Base-by-base conservation (phyloP, 2,113 vertebrate species). In the Pitta sordida region DNA sequence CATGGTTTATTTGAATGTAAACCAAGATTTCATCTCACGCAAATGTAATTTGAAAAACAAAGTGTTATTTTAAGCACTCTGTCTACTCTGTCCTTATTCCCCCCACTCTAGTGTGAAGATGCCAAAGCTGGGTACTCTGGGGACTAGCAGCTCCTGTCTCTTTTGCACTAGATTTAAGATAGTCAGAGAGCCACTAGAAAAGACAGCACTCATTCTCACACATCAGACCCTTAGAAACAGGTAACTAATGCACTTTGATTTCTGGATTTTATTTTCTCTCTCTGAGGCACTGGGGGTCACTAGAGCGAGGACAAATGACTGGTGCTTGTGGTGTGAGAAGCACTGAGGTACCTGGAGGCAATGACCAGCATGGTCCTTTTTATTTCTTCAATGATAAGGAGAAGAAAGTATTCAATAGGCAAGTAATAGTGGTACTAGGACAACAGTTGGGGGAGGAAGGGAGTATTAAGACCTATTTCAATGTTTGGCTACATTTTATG, bases 51-150 rank as follows among this genome's bases (percentile, higher is more conserved):
- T 69, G 56, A 90, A 79, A 95, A 93, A 46, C 15, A 37, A 74
- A 67, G n/a, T 67, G 9, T 1, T 48, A 16, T 71, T 88, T 83
- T 73, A 68, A 69, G 64, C 34, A 13, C 37, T 53, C 41, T 34
- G 3, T 37, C 13, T 37, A 39, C 36, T 49, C 58, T 64, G 59
- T 82, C 60, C 44, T 64, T 8, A 10, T 10, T 19, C 3, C 3
- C 19, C 15, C 3, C 1, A 3, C 8, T 7, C 32, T 1, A 0
- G 2, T 11, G 12, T 51, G 36, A 59, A 63, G 29, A 26, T 13
- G 17, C 2, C 5, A 67, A 53, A 44, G 36, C 44, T 51, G 32
- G 2, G 2, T 52, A 7, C n/a, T 68, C 67, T 9, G 30, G n/a
- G n/a, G 51, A 27, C 10, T 30, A 53, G n/a, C 18, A 68, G 1